Conservation (phyloP, 2,888 invertebrate genomes). For the Noctua janthina region DNA sequence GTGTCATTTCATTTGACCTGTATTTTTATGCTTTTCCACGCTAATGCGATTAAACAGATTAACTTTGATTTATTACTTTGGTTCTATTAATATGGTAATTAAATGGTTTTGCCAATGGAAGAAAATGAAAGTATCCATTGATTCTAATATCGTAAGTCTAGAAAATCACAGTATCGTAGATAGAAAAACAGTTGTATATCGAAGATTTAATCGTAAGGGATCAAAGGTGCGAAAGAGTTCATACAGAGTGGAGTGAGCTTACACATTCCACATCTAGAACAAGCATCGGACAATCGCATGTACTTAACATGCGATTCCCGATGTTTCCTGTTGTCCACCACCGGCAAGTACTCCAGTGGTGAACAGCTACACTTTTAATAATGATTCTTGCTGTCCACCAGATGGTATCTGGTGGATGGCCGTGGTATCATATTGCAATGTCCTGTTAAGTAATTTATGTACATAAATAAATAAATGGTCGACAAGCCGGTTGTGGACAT, state of each 20-base stretch:
- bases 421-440: no score
- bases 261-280: neutral
- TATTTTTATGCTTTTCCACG: constrained; percentile 49
- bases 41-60: constrained; percentile 54
- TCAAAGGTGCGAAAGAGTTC: no score
- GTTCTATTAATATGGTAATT: constrained; percentile 52
- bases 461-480: no score
- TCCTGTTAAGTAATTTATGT: no score
- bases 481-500: no score
- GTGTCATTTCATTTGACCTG: constrained; percentile 53
- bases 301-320: neutral
- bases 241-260: neutral
- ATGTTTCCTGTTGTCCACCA: no score
- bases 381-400: no score
- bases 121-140: constrained; percentile 45
- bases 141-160: constrained; percentile 20
- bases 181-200: neutral
- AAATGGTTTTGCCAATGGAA: constrained; percentile 46
- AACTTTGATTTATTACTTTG: constrained; percentile 46
- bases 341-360: no score
- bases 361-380: no score
- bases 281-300: neutral
- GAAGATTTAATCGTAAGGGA: neutral
- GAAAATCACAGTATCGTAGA: neutral
- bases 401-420: no score